A percentile compares a stretch with the other conserved stretches of the same genome.
These are phyloP conservation scores for Anneissia japonica DNA, from an alignment of 35 echinoderm and acorn worm genomes.

Conservation along the genomic window DNA sequence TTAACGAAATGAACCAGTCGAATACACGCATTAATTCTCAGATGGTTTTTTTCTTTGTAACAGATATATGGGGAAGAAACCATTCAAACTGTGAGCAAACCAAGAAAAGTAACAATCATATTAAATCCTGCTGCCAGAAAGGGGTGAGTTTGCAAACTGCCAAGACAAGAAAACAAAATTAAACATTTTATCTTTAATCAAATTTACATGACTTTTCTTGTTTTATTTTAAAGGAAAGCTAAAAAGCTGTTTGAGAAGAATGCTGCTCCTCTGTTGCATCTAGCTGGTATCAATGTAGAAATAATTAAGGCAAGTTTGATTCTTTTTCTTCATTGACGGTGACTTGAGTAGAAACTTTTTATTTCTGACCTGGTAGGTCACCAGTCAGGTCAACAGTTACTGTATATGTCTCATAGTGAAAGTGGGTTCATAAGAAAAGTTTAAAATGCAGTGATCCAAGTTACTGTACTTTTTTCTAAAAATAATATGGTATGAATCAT, in stretches of 20 bases:
- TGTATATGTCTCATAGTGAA: no score
- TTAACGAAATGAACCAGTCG: no score
- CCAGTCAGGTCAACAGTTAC: no score
- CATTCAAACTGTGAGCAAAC: constrained; percentile 38
- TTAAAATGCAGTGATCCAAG: no score
- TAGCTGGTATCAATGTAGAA: constrained; percentile 83
- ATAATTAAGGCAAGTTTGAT: constrained; percentile 48
- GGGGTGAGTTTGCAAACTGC: no score
- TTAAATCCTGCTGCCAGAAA: constrained; percentile 96
- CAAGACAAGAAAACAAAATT: no score
- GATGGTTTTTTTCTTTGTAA: not conserved
- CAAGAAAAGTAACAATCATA: constrained; percentile 70
- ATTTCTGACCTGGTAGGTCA: no score
- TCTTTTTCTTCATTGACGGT: no score
- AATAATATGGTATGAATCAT: no score
- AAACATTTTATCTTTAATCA: not conserved
- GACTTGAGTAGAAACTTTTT: no score
- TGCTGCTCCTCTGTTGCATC: constrained; percentile 75
- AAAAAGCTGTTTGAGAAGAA: constrained; percentile 90
- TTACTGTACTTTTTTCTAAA: no score
- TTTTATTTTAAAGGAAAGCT: constrained; percentile 58
- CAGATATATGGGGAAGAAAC: constrained; percentile 78
- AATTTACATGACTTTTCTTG: not conserved
- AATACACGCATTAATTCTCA: not conserved
- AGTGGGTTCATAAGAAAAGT: no score